Evolutionary conservation across 35 echinoderm and acorn worm genomes (phyloP).

Genomic region (Heliocidaris tuberculata): DNA sequence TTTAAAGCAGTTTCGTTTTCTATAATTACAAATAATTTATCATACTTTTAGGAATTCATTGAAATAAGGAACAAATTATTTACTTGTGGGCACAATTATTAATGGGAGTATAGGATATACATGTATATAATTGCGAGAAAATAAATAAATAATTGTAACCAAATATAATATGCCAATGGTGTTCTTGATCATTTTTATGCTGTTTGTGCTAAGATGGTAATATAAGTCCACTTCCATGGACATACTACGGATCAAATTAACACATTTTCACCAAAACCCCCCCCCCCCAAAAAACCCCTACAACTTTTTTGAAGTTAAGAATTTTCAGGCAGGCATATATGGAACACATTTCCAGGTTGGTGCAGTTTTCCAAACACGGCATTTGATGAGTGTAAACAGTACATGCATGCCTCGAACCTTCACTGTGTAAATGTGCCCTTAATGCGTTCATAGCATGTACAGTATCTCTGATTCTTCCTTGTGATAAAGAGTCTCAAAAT

Average conservation of each 20-base stretch:
- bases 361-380: not conserved
- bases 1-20: no score
- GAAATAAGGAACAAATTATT: no score
- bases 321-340: not conserved
- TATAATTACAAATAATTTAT: no score
- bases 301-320: not conserved
- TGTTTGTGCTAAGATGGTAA: not conserved
- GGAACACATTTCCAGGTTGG: no score
- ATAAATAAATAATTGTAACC: not conserved
- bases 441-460: not conserved
- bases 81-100: no score
- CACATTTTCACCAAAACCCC: not conserved
- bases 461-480: not conserved
- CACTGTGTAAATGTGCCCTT: not conserved
- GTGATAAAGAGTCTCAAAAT: constrained; percentile 1
- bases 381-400: not conserved
- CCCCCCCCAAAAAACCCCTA: not conserved
- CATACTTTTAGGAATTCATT: no score
- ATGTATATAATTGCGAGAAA: no score
- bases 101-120: no score
- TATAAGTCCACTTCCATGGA: not conserved
- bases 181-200: not conserved
- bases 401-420: not conserved
- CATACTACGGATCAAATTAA: not conserved
- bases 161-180: not conserved